phyloP scores from a whole-genome alignment of 2,888 invertebrate species.

The Dromius quadrimaculatus region DNA sequence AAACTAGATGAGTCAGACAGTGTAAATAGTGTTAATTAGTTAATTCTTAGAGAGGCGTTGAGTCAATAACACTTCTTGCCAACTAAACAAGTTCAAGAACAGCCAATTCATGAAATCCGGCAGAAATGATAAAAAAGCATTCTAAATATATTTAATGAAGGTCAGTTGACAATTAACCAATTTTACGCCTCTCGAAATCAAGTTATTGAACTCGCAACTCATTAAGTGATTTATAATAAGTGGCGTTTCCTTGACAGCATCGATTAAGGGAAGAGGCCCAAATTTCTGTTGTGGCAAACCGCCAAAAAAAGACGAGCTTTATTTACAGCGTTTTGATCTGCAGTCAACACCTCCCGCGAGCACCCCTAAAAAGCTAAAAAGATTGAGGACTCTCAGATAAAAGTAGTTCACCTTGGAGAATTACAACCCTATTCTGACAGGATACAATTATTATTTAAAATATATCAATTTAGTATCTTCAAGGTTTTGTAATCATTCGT shows the following conservation, averaged over 20 bases:
- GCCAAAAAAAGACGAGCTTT: conserved; percentile 11
- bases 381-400: too few relatives aligned
- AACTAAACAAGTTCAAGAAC: conserved; percentile 42
- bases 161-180: conserved; percentile 27
- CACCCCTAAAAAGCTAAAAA: too few relatives aligned
- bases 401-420: too few relatives aligned
- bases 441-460: too few relatives aligned
- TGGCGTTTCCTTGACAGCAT: conserved; percentile 6
- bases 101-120: conserved; percentile 40
- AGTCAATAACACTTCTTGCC: conserved; percentile 45
- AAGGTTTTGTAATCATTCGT: too few relatives aligned
- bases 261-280: conserved; percentile 4
- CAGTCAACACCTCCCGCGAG: too few relatives aligned
- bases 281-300: conserved; percentile 1
- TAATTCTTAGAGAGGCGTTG: conserved; percentile 39
- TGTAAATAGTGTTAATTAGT: conserved; percentile 36
- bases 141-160: conserved; percentile 31
- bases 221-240: conserved; percentile 28
- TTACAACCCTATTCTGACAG: too few relatives aligned
- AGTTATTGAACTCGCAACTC: conserved; percentile 40
- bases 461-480: too few relatives aligned
- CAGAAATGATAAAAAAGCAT: conserved; percentile 34
- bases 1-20: conserved; percentile 22
- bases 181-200: conserved; percentile 15
- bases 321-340: conserved; percentile 22